phyloP scores from a whole-genome alignment of 2,888 invertebrate genomes.

The Asteroscopus sphinx region DNA sequence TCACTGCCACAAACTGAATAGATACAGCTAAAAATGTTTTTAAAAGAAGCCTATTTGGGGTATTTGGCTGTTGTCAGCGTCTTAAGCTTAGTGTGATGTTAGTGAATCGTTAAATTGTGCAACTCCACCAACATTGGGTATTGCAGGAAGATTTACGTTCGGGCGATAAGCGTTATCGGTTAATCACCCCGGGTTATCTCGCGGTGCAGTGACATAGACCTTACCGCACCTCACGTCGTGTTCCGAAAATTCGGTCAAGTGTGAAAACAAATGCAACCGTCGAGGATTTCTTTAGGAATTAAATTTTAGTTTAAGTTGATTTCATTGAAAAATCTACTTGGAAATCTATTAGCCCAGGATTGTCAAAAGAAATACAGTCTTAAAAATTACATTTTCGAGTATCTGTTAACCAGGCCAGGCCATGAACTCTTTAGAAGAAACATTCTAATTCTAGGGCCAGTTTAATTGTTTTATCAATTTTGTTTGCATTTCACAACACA shows the following conservation, averaged over 20 bases:
- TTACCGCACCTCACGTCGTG: slow-evolving; percentile 56
- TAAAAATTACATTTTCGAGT: slow-evolving; percentile 20
- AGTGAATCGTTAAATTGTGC: slow-evolving; percentile 58
- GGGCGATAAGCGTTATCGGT: slow-evolving; percentile 78
- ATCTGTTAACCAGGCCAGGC: slow-evolving; percentile 1
- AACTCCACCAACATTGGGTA: slow-evolving; percentile 59
- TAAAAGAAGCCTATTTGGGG: too few relatives aligned
- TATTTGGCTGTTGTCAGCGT: too few relatives aligned
- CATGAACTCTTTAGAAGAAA: slow-evolving; percentile 38
- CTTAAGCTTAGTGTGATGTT: slow-evolving; percentile 35
- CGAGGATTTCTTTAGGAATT: slow-evolving; percentile 14
- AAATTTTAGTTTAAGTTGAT: slow-evolving; percentile 1
- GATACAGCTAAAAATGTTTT: too few relatives aligned
- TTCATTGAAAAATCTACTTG: neutral
- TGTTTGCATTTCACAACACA: slow-evolving; percentile 26
- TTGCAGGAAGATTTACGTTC: slow-evolving; percentile 70
- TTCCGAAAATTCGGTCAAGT: slow-evolving; percentile 50
- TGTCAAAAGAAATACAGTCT: slow-evolving; percentile 8
- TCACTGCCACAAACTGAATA: too few relatives aligned
- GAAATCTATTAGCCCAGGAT: neutral
- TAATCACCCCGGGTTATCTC: slow-evolving; percentile 74
- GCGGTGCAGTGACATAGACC: slow-evolving; percentile 77
- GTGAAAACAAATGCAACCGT: slow-evolving; percentile 37
- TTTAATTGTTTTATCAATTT: slow-evolving; percentile 37
- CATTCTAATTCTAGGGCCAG: slow-evolving; percentile 27